A percentile compares a stretch with the other conserved stretches of the same genome.
Evolutionary conservation across 1,140 invertebrate genomes (phyloP).

Genomic region (Luehdorfia chinensis): DNA sequence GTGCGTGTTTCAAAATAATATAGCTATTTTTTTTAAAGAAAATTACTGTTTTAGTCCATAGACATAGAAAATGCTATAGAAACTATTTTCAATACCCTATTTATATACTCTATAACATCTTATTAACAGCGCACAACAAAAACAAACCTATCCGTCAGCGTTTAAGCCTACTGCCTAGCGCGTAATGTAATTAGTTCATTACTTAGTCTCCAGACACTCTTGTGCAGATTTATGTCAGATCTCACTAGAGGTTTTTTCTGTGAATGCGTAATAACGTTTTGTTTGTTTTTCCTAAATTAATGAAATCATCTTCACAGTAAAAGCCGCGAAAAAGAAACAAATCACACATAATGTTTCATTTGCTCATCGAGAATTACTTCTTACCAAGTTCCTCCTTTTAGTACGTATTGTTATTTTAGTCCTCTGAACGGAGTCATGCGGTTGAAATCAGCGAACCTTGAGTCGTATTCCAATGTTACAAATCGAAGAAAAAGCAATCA

Average conservation of each 20-base stretch:
- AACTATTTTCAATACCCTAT: no score
- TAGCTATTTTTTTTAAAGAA: no score
- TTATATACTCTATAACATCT: no score
- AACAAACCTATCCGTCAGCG: slow-evolving; percentile 17
- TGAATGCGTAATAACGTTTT: slow-evolving; percentile 38
- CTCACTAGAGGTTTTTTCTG: slow-evolving; percentile 40
- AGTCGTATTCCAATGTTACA: slow-evolving; percentile 15
- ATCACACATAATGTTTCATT: slow-evolving; percentile 14
- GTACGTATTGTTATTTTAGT: slow-evolving; percentile 11
- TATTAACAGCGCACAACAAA: slow-evolving; percentile 3
- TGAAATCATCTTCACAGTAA: slow-evolving; percentile 23
- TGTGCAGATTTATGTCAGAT: slow-evolving; percentile 49
- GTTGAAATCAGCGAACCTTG: slow-evolving; percentile 14
- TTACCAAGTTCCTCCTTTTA: slow-evolving; percentile 9
- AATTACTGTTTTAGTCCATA: no score
- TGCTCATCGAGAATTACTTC: slow-evolving; percentile 6
- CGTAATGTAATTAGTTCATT: slow-evolving; percentile 71
- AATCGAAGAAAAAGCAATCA: slow-evolving; percentile 15
- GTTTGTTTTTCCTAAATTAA: slow-evolving; percentile 22
- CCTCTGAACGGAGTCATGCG: slow-evolving; percentile 8
- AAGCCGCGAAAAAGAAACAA: slow-evolving; percentile 18
- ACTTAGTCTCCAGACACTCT: slow-evolving; percentile 49
- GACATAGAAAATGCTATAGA: no score
- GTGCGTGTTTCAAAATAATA: no score
- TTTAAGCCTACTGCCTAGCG: slow-evolving; percentile 36